Base-by-base conservation (phyloP, 2,888 invertebrate genomes). In the Phortica okadai region DNA sequence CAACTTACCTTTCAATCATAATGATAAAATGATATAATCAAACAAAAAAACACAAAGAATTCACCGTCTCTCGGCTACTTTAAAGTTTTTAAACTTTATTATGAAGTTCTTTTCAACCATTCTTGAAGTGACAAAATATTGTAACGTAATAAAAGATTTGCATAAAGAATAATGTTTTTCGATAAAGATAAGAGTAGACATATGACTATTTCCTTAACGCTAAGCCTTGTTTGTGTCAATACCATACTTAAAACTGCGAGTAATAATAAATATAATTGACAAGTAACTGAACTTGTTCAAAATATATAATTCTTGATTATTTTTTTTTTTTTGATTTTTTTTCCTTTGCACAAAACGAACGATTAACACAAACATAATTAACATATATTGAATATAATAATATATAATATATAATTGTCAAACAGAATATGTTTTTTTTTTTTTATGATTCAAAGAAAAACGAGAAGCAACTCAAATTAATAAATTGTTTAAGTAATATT, bases 281-380 rank as follows among this genome's bases (percentile, higher is more conserved):
- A 67, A 67, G 62, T 62, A 74, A 45, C 54, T 74, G 16, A 64
- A 66, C 33, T 72, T 25, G 54, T 44, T 72, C 42, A 21, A n/a
- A 21, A 50, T 25, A 14, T 25, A 72, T 45, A 56, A n/a, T 69
- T 67, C 33, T 66, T 74, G 16, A 59, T 67, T n/a, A 59, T 67
- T n/a, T 69, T 69, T 58, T 75, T 75, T 69, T 75, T 75, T 75
- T 44, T 2, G 21, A 21, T 8, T 70, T 75, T 75, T 69, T 59
- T 70, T 70, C n/a, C 75, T 64, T 69, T 75, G 75, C 75, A 72
- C 42, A 62, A 70, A 75, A 75, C 72, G 21, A 75, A 75, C 75
- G 64, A 41, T 72, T 72, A 72, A 75, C 70, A 33, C 59, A 44
- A 33, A 56, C 14, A 33, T 72, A 33, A 33, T 56, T 72, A 70